Evolutionary conservation across 2,113 vertebrate species (phyloP).

Genomic region (Actinemys pallida): DNA sequence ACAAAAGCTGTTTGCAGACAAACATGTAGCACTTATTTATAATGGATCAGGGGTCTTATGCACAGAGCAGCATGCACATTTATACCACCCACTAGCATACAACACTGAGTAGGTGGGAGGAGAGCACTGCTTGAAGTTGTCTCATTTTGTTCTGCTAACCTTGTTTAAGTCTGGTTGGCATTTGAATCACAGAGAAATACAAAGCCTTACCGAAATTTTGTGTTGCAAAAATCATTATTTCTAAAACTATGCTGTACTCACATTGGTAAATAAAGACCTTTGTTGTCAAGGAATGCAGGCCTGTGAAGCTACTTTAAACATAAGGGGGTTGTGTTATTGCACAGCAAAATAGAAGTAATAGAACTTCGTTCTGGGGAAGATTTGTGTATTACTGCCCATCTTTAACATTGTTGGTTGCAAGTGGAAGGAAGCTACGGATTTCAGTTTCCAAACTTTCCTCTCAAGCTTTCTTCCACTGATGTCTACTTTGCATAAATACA

Average conservation of each 20-base stretch:
- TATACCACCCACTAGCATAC: constrained; percentile 33
- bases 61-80: constrained; percentile 58
- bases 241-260: neutral
- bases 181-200: constrained; percentile 27
- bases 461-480: constrained; percentile 1
- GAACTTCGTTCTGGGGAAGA: neutral
- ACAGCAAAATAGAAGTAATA: neutral
- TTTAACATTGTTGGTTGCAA: neutral
- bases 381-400: neutral
- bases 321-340: neutral
- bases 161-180: constrained; percentile 46
- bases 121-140: neutral
- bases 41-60: constrained; percentile 37
- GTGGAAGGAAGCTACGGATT: constrained; percentile 24
- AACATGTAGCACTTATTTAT: constrained; percentile 45
- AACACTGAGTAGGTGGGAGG: constrained; percentile 10
- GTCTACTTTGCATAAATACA: constrained; percentile 5
- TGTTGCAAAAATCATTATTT: neutral
- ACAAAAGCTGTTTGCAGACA: neutral
- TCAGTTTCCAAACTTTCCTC: constrained; percentile 30
- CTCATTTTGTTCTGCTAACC: constrained; percentile 61
- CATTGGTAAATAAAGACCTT: neutral
- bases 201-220: neutral
- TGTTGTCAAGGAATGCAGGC: neutral
- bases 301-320: neutral